Evolutionary conservation across 2,888 invertebrate genomes (phyloP), one percentile per base, ranked within the genome.

Genomic region (Tyria jacobaeae): DNA sequence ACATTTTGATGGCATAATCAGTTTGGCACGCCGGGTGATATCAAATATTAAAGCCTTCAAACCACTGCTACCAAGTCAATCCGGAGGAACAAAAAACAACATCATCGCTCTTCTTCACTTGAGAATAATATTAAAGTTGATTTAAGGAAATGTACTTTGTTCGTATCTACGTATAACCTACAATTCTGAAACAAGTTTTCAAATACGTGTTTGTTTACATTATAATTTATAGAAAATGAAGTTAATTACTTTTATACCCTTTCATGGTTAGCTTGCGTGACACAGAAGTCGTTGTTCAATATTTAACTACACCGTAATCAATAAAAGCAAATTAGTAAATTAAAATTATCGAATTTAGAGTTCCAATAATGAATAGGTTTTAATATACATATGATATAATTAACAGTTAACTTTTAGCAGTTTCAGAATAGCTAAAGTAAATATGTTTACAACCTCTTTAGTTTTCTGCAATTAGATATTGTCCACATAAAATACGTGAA

Each of bases 1-100:
- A 68, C 73, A 60, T 73, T 70, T 75, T 75, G 66, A 76, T 64
- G 58, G 50, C 56, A 57, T 68, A 70, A 76, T 76, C 64, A 73
- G 68, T 53, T 60, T 37, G 27, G 52, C 68, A 55, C 57, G 55
- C 57, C 14, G 51, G 52, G 44, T 37, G 53, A 31, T 61, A 69
- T 64, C 31, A 69, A 75, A 66, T 64, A 69, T 69, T 64, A 62
- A 67, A 27, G 27, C 9, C 53, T 34, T 15, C 24, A 37, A 35
- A 53, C 41, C 60, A 44, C 10, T 34, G 51, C 48, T 54, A 25
- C 27, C 7, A 14, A 24, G 21, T 57, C 15, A 31, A 39, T 53
- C 15, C 31, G 21, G 2, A 41, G 27, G 6, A 53, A 41, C 39
- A 7, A 47, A 24, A 41, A 21, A 24, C 51, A 57, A 50, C 35